These are phyloP conservation scores for Steinernema hermaphroditum DNA, from an alignment of 2,888 invertebrate genomes.

Conservation along the genomic window DNA sequence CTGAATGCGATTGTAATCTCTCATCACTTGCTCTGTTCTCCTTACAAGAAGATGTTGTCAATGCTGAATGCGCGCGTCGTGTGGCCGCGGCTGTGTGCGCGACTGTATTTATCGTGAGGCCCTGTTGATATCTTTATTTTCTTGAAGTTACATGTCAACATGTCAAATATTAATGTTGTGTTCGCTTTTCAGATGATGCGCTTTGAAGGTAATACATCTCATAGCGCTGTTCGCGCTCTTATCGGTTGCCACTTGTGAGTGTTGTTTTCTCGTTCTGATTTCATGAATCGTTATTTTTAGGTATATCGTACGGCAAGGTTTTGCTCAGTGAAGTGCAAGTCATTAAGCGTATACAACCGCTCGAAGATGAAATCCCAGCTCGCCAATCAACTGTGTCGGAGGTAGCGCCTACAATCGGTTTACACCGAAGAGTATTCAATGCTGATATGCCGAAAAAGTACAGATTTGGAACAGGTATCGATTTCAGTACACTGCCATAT, in stretches of 20 bases:
- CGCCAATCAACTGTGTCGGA: conserved; percentile 69
- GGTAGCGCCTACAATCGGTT: conserved; percentile 69
- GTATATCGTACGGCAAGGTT: conserved; percentile 39
- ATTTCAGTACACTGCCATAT: neutral
- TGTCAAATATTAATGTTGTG: too few relatives aligned
- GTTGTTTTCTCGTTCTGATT: neutral
- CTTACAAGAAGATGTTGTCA: too few relatives aligned
- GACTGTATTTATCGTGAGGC: too few relatives aligned
- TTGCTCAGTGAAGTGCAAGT: conserved; percentile 50
- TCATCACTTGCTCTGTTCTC: too few relatives aligned
- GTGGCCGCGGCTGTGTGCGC: too few relatives aligned
- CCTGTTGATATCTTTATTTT: too few relatives aligned
- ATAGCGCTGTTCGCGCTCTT: neutral
- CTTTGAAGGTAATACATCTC: neutral
- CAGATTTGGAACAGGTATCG: conserved; percentile 57
- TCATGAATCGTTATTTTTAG: neutral
- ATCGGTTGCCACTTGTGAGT: neutral
- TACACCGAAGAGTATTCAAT: conserved; percentile 69
- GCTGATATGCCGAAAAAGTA: conserved; percentile 65
- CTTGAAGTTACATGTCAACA: too few relatives aligned
- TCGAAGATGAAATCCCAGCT: conserved; percentile 52
- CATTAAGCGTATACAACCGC: conserved; percentile 51
- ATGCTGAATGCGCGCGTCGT: too few relatives aligned
- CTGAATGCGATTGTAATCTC: too few relatives aligned
- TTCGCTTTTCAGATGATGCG: too few relatives aligned